Evolutionary conservation across 2,797 vertebrate species (phyloP).

Genomic region (Artibeus jamaicensis): DNA sequence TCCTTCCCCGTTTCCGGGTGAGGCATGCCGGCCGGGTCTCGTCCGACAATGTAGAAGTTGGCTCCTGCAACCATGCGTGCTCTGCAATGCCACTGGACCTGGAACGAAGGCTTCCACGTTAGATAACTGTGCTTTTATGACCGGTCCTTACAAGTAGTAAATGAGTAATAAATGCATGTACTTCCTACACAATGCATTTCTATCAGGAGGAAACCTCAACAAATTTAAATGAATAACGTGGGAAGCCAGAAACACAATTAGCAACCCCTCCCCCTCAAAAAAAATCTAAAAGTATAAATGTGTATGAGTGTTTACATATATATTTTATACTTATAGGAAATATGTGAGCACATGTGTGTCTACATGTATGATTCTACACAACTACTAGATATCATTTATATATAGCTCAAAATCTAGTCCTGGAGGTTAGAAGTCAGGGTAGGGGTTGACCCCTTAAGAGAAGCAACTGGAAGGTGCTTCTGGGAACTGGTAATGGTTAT

Average conservation of each 20-base stretch:
- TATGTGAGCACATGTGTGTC: neutral
- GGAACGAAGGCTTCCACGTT: neutral
- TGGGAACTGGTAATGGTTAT: no score
- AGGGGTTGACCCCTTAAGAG: neutral
- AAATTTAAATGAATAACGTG: neutral
- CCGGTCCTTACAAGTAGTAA: neutral
- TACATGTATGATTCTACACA: neutral
- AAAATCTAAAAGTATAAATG: neutral
- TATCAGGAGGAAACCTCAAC: neutral
- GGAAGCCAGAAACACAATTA: neutral
- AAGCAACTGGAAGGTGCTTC: neutral
- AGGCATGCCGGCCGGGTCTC: constrained; percentile 97
- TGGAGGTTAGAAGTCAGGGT: neutral
- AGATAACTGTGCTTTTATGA: neutral
- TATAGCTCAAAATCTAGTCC: neutral
- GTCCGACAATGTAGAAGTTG: constrained; percentile 98
- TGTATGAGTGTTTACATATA: neutral
- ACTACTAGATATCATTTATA: neutral
- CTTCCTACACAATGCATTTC: neutral
- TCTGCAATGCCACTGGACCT: constrained; percentile 99
- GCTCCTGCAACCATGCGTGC: constrained; percentile 98
- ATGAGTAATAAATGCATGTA: neutral
- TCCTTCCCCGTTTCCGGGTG: constrained; percentile 96
- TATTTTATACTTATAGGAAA: neutral
- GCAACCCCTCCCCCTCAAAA: neutral